Base-by-base conservation (phyloP, 2,113 vertebrate species). In the Pantherophis guttatus region DNA sequence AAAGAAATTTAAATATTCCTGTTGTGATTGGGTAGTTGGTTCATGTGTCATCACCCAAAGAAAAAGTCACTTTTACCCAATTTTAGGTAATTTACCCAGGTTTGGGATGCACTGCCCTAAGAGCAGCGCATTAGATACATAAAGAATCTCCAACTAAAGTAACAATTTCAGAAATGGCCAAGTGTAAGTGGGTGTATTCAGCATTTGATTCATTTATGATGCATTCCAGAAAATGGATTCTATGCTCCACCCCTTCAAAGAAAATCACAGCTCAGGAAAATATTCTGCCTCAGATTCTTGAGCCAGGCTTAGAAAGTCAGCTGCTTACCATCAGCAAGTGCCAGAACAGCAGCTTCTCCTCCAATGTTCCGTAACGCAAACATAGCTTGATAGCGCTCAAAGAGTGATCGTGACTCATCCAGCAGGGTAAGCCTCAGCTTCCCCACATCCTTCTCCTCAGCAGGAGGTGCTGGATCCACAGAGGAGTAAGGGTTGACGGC, bases 371-470 rank as follows among this genome's bases (percentile, higher is more conserved):
- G 97, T 75, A 99, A 97, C 0, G 99, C 98, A 21, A 99, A 99
- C 99, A 99, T 99, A 91, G 99, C 99, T 0, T 98, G 96, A 97
- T 99, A 99, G 2, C 99, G 98, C 0, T 99, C 98, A 0, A 99
- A 99, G 8, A 99, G 98, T 0, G 98, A 94, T 88, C 91, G 93
- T 0, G 95, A 95, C 91, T 99, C 98, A 0, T 99, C 98, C 96
- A 99, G 93, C 23, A 99, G 97, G 4, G 21, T 50, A 0, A 62
- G 86, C 0, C 97, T 98, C 62, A 99, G 97, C 50, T 96, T 97
- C 0, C 96, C 24, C 1, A 98, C 91, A 0, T 98, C 98, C 0
- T 90, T 97, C 93, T 97, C 98, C n/a, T 95, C 94, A 0, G 98
- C 98, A 0, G 99, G 98, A 0, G 99, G 99, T 0, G 99, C 99